Conservation (phyloP, 2,113 vertebrate species). For the Pseudopodoces humilis region DNA sequence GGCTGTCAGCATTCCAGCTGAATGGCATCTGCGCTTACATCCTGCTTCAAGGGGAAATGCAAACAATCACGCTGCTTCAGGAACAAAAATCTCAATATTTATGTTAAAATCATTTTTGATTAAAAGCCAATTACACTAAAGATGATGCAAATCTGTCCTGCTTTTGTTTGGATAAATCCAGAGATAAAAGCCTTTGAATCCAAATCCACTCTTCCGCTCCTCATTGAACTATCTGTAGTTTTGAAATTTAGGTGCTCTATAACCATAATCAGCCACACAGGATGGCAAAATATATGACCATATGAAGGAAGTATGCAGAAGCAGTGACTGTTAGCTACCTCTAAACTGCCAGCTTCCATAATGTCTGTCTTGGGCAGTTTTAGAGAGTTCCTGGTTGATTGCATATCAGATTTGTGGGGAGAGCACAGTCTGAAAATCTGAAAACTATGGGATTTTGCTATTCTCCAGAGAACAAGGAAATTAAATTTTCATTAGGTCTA, state of each 20-base stretch:
- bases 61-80: conserved; percentile 50
- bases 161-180: conserved; percentile 34
- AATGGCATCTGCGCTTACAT: conserved; percentile 66
- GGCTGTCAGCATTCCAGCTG: conserved; percentile 48
- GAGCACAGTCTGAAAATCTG: background rate
- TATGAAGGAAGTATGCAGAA: background rate
- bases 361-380: background rate
- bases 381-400: background rate
- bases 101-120: conserved; percentile 64
- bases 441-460: background rate
- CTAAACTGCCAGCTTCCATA: background rate
- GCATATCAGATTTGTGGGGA: background rate
- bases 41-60: conserved; percentile 59
- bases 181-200: conserved; percentile 26
- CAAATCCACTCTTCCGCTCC: background rate
- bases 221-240: background rate
- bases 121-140: conserved; percentile 59
- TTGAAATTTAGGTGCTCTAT: conserved; percentile 4
- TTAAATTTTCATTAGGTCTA: background rate
- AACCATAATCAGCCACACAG: background rate
- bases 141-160: conserved; percentile 55
- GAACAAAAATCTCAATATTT: conserved; percentile 70
- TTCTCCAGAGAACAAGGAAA: background rate
- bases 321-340: background rate
- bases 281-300: background rate